These are phyloP conservation scores for Balaenoptera acutorostrata DNA, from an alignment of 2,113 vertebrate species.

Conservation along the genomic window DNA sequence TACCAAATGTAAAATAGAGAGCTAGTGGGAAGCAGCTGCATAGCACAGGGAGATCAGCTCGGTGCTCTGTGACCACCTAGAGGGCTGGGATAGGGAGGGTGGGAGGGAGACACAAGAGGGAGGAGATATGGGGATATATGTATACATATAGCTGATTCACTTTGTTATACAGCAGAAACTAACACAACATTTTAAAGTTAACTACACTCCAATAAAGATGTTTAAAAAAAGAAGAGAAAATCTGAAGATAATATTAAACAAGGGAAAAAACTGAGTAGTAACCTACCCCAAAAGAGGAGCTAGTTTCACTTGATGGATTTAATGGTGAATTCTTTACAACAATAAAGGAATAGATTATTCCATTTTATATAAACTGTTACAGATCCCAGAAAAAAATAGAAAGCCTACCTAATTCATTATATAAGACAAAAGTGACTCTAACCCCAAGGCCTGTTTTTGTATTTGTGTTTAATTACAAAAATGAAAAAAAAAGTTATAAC, in stretches of 20 bases:
- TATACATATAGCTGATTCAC: too few relatives aligned
- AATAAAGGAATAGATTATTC: not conserved
- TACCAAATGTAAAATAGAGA: too few relatives aligned
- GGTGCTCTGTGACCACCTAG: too few relatives aligned
- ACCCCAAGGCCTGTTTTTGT: not conserved
- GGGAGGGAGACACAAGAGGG: too few relatives aligned
- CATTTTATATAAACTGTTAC: not conserved
- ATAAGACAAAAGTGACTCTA: not conserved
- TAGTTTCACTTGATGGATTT: not conserved
- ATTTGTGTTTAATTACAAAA: not conserved
- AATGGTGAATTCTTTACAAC: not conserved
- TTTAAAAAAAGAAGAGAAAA: too few relatives aligned
- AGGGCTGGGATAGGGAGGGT: too few relatives aligned
- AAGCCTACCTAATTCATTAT: not conserved
- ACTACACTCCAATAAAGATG: too few relatives aligned
- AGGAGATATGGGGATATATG: too few relatives aligned
- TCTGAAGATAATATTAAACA: not conserved
- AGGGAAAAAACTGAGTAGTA: not conserved
- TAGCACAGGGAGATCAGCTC: too few relatives aligned
- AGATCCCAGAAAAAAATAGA: not conserved
- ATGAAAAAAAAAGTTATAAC: not conserved
- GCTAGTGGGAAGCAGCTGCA: too few relatives aligned
- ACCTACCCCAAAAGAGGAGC: not conserved
- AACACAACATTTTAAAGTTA: too few relatives aligned
- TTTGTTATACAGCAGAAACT: too few relatives aligned